These are phyloP conservation scores for Germaria angustata DNA, from an alignment of 2,888 invertebrate species.

Conservation along the genomic window DNA sequence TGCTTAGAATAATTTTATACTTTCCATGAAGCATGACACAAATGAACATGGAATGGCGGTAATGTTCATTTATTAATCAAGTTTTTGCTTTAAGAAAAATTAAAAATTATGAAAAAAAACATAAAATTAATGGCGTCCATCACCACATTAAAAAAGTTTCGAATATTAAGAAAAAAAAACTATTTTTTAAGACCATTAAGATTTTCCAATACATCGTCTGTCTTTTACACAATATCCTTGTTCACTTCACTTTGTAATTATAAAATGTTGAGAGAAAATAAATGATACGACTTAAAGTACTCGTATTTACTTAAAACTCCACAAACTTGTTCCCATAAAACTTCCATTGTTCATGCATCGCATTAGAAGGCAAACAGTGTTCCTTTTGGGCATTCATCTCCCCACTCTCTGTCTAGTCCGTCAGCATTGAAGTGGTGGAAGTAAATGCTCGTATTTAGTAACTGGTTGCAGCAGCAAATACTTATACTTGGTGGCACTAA, in stretches of 20 bases:
- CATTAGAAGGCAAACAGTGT: constrained; percentile 2
- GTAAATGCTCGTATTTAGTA: constrained; percentile 39
- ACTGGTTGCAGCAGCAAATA: neutral
- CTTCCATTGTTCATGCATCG: constrained; percentile 1
- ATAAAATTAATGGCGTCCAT: too few relatives aligned
- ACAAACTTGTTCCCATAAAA: neutral
- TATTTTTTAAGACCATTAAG: neutral
- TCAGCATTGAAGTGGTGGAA: neutral
- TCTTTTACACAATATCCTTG: neutral
- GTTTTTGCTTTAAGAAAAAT: too few relatives aligned
- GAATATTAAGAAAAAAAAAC: too few relatives aligned
- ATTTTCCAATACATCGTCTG: neutral
- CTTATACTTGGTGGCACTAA: neutral
- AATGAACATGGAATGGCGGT: too few relatives aligned
- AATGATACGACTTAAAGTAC: constrained; percentile 7
- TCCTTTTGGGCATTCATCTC: neutral
- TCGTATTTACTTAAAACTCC: constrained; percentile 24
- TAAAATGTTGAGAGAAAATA: neutral
- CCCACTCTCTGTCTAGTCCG: neutral
- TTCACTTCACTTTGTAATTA: constrained; percentile 20
- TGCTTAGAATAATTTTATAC: too few relatives aligned
- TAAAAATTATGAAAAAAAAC: too few relatives aligned
- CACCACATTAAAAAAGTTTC: too few relatives aligned
- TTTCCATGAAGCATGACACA: too few relatives aligned
- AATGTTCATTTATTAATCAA: too few relatives aligned